Percentiles rank a stretch among this genome's conserved stretches.
These are phyloP conservation scores for Arenaria interpres DNA, from an alignment of 2,113 vertebrate genomes.

Conservation along the genomic window DNA sequence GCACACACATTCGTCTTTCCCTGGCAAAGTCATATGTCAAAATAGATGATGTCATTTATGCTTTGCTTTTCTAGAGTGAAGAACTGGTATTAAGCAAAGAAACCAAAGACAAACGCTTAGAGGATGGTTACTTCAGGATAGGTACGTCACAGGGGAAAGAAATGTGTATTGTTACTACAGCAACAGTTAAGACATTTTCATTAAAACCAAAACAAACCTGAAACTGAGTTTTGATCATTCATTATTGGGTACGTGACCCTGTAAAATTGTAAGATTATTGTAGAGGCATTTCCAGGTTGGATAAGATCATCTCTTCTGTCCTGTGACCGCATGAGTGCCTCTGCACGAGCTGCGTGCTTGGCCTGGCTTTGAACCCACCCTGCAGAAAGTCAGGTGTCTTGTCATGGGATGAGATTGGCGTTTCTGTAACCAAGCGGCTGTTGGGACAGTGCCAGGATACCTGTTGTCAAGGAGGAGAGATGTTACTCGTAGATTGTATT, in stretches of 20 bases:
- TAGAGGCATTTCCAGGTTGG: background rate
- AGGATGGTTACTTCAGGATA: slow-evolving; percentile 94
- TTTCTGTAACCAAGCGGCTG: background rate
- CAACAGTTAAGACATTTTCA: background rate
- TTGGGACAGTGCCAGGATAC: background rate
- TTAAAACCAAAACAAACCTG: background rate
- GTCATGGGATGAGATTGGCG: fast-evolving
- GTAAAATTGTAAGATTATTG: background rate
- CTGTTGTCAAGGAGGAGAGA: background rate
- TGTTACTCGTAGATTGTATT: background rate
- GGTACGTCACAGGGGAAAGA: slow-evolving; percentile 70
- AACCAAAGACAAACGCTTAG: slow-evolving; percentile 93
- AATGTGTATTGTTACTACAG: background rate
- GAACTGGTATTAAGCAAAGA: slow-evolving; percentile 79
- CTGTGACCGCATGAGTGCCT: background rate
- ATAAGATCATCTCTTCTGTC: background rate
- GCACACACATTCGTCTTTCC: background rate
- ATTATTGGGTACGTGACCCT: background rate
- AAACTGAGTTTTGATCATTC: background rate
- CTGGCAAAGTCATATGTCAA: background rate
- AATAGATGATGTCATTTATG: background rate
- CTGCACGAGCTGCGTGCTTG: background rate
- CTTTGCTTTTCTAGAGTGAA: slow-evolving; percentile 72
- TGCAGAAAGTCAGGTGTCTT: background rate
- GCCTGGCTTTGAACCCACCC: background rate